phyloP scores from a whole-genome alignment of 1,140 invertebrate species.

The Trichonephila inaurata region DNA sequence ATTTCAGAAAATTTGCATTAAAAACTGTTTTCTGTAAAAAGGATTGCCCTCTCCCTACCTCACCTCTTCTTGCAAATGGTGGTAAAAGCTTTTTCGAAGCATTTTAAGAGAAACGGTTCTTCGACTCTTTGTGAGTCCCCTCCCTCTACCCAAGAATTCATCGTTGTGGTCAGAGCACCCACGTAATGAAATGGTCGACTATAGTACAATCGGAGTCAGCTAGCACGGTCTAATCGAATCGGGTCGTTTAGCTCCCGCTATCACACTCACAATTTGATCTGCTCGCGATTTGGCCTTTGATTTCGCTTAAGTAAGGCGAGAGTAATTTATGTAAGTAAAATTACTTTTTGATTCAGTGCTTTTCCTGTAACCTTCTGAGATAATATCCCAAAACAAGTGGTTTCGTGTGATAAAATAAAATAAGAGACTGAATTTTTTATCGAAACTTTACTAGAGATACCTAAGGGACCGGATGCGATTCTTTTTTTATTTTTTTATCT shows the following conservation, averaged over 20 bases:
- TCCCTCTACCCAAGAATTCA: not conserved
- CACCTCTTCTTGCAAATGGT: conserved; percentile 44
- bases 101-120: conserved; percentile 54
- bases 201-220: not conserved
- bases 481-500: not conserved
- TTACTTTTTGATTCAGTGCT: not conserved
- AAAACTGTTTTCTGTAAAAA: conserved; percentile 71
- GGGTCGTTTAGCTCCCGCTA: not conserved
- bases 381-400: not conserved
- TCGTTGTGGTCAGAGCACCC: conserved; percentile 43
- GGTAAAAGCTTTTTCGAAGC: conserved; percentile 71
- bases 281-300: not conserved
- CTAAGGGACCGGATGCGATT: not conserved
- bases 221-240: conserved; percentile 40
- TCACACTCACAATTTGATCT: not conserved
- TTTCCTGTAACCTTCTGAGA: not conserved
- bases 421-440: not conserved
- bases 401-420: not conserved
- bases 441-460: not conserved
- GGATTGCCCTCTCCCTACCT: conserved; percentile 14
- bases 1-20: conserved; percentile 76
- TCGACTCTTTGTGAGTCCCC: not conserved
- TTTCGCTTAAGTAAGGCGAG: not conserved
- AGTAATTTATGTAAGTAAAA: not conserved
- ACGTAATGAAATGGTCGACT: conserved; percentile 14